Percentiles rank a stretch among this genome's conserved stretches.
Conservation (phyloP, 2,113 vertebrate genomes). For the Protobothrops flavoviridis region DNA sequence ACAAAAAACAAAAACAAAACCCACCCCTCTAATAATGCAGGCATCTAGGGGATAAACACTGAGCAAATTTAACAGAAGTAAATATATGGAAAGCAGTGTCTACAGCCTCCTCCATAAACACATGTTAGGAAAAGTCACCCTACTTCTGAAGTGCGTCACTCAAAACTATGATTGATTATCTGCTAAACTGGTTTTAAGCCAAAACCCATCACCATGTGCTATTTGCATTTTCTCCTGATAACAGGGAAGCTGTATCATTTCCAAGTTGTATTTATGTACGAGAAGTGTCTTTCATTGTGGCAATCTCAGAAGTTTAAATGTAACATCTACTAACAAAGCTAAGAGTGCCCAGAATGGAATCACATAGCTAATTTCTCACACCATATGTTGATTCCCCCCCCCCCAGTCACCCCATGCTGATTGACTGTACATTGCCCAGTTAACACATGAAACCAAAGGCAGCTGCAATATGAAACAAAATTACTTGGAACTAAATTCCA, state of each 20-base stretch:
- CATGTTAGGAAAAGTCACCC: neutral
- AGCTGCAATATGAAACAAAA: neutral
- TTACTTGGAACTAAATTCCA: neutral
- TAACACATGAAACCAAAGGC: neutral
- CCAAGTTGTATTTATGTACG: constrained; percentile 35
- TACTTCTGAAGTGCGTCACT: neutral
- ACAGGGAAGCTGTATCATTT: constrained; percentile 7
- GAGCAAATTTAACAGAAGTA: constrained; percentile 13
- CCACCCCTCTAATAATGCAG: neutral
- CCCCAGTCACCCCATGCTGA: neutral
- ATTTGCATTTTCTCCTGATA: neutral
- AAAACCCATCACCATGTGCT: constrained; percentile 7
- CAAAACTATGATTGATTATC: neutral
- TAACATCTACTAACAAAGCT: neutral
- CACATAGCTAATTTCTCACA: neutral
- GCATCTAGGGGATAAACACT: neutral
- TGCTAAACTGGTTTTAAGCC: constrained; percentile 10
- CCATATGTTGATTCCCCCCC: neutral
- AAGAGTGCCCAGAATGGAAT: constrained; percentile 27
- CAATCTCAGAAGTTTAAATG: constrained; percentile 30
- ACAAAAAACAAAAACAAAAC: neutral
- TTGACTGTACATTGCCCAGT: neutral
- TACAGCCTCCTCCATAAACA: constrained; percentile 27
- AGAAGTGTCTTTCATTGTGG: constrained; percentile 22
- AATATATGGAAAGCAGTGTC: constrained; percentile 23